A percentile compares a stretch with the other conserved stretches of the same genome.
These are phyloP conservation scores for Drepana arcuata DNA, from an alignment of 1,140 invertebrate genomes.

Conservation along the genomic window DNA sequence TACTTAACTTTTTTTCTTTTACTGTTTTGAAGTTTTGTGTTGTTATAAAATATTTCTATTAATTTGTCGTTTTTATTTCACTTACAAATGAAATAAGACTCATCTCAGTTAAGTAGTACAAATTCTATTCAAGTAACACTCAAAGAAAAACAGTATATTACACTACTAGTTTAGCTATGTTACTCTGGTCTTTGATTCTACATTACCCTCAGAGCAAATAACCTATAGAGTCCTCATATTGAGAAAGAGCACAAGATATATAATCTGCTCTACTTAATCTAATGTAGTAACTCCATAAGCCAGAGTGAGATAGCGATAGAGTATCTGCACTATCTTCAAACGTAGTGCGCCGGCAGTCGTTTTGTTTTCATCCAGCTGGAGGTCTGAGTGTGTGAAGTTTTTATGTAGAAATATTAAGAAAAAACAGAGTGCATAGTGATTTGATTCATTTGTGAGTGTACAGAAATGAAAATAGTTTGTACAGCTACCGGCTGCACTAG, in stretches of 20 bases:
- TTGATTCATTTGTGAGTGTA: neutral
- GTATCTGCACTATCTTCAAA: too few species aligned
- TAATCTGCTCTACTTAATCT: too few species aligned
- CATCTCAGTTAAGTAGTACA: slow-evolving; percentile 1
- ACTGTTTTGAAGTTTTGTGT: neutral
- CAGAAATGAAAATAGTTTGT: neutral
- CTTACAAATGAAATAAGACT: too few species aligned
- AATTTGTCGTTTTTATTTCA: slow-evolving; percentile 3
- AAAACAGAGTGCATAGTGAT: neutral
- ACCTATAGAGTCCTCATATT: too few species aligned
- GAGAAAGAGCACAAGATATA: too few species aligned
- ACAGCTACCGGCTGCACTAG: neutral
- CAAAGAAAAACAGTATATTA: slow-evolving; percentile 3
- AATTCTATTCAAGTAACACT: slow-evolving; percentile 1
- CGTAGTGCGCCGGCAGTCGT: neutral
- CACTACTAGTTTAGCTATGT: slow-evolving; percentile 2
- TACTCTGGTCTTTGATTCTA: slow-evolving; percentile 2
- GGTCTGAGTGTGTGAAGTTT: neutral
- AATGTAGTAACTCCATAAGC: too few species aligned
- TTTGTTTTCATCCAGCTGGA: neutral
- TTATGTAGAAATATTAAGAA: too few species aligned
- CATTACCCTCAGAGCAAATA: too few species aligned
- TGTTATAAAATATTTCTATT: slow-evolving; percentile 3
- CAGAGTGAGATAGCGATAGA: too few species aligned
- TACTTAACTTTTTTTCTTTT: slow-evolving; percentile 1